Evolutionary conservation across 2,113 vertebrate species (phyloP).

Genomic region (Marmota monax): DNA sequence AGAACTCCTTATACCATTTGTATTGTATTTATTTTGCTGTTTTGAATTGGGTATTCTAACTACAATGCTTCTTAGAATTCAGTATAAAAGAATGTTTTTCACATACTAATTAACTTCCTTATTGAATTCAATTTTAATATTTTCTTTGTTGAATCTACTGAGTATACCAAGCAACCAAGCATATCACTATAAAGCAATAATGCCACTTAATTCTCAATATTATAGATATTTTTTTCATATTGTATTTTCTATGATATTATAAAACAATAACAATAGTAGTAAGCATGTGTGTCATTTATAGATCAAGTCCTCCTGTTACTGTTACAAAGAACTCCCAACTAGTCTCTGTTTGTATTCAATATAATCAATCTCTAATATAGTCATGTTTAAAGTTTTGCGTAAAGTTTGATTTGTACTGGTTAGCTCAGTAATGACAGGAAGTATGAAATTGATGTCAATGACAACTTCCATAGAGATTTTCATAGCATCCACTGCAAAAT

Average conservation of each 20-base stretch:
- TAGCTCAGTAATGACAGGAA: background rate
- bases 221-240: background rate
- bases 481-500: background rate
- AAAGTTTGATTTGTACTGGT: background rate
- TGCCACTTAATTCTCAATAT: background rate
- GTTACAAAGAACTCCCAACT: background rate
- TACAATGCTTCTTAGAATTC: background rate
- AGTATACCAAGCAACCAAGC: background rate
- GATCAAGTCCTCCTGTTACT: background rate
- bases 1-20: background rate
- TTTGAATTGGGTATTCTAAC: background rate
- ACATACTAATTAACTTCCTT: background rate
- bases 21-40: background rate
- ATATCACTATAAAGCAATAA: conserved; percentile 25
- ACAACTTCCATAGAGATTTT: background rate
- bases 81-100: background rate
- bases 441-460: background rate
- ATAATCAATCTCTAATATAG: background rate
- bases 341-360: background rate
- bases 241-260: background rate
- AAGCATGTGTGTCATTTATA: background rate
- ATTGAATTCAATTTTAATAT: conserved; percentile 18
- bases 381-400: background rate
- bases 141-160: conserved; percentile 2
- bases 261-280: background rate